Percentiles rank a stretch among this genome's conserved stretches.
These are phyloP conservation scores for Plecturocebus donacophilus DNA, from an alignment of 2,113 vertebrate genomes.

Conservation along the genomic window DNA sequence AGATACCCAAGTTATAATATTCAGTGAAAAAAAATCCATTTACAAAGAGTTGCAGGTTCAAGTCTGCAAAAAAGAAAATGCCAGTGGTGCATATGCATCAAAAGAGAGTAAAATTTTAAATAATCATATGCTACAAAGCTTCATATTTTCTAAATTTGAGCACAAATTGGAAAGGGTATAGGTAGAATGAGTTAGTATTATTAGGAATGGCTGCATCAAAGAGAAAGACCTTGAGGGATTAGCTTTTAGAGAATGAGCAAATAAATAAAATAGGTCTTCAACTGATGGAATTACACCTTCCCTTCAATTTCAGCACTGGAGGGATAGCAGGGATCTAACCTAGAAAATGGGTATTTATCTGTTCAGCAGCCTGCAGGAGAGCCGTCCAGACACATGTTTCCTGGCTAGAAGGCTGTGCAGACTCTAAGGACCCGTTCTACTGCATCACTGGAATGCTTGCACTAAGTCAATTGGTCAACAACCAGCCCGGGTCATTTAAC, in stretches of 20 bases:
- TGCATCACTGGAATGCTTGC: not conserved
- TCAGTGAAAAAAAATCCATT: not conserved
- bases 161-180: not conserved
- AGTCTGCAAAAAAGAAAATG: not conserved
- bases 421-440: not conserved
- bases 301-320: not conserved
- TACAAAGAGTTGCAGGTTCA: not conserved
- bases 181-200: not conserved
- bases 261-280: not conserved
- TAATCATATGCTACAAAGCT: not conserved
- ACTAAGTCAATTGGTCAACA: not conserved
- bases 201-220: not conserved
- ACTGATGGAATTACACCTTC: not conserved
- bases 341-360: constrained; percentile 33
- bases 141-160: not conserved
- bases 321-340: not conserved
- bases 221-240: not conserved
- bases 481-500: not conserved
- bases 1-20: not conserved
- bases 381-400: constrained; percentile 47
- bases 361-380: constrained; percentile 64
- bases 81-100: not conserved
- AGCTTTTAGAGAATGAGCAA: not conserved
- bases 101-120: not conserved
- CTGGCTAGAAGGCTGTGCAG: constrained; percentile 35